These are phyloP conservation scores for Silurus lanzhouensis DNA, from an alignment of 2,797 vertebrate genomes.

Conservation along the genomic window DNA sequence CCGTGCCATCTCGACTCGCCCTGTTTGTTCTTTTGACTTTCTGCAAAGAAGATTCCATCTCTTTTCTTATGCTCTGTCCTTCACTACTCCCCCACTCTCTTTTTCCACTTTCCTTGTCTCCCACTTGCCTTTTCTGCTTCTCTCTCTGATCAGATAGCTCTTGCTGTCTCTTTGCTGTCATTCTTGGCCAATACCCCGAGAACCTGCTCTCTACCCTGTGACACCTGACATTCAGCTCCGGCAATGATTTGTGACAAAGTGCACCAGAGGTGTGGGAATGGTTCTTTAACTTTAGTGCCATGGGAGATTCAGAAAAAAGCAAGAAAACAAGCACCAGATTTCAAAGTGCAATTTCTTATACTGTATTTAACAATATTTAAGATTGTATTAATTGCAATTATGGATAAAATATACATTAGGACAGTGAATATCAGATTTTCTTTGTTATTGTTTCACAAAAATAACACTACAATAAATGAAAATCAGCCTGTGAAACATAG, in stretches of 20 bases:
- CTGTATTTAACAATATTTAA: too few species aligned
- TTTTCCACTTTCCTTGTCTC: background rate
- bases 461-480: too few species aligned
- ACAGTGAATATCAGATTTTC: background rate
- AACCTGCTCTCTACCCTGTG: conserved; percentile 41
- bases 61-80: background rate
- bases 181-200: conserved; percentile 8
- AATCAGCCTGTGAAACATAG: background rate
- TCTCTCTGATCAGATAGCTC: conserved; percentile 18
- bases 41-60: background rate
- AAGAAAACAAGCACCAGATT: background rate
- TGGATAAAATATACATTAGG: background rate
- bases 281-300: conserved; percentile 1
- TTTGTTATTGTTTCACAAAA: too few species aligned
- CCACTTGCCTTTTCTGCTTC: background rate
- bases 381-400: background rate
- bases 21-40: conserved; percentile 16
- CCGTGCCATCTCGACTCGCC: background rate
- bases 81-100: background rate
- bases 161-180: conserved; percentile 19
- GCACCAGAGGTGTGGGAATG: conserved; percentile 18
- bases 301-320: background rate
- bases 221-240: conserved; percentile 52
- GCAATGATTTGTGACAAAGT: conserved; percentile 45
- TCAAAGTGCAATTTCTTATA: too few species aligned